Conservation (phyloP, 2,113 vertebrate species). For the Tonatia bakeri region DNA sequence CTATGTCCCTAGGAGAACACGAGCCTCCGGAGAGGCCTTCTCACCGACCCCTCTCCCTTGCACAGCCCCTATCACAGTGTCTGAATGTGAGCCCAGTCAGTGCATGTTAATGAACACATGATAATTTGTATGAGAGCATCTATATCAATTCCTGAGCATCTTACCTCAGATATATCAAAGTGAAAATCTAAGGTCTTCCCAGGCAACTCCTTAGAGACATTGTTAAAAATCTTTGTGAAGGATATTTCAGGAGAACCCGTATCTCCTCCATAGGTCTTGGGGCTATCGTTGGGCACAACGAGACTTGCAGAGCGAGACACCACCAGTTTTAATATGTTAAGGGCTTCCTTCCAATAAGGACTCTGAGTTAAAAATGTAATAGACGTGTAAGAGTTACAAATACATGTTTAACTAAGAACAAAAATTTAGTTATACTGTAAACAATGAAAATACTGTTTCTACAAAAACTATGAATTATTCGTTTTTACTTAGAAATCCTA, state of each 20-base stretch:
- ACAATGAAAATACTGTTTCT: not conserved
- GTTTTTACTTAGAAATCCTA: slow-evolving; percentile 15
- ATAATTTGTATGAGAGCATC: not conserved
- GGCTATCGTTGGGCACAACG: slow-evolving; percentile 95
- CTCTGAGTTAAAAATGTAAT: slow-evolving; percentile 82
- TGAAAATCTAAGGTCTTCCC: slow-evolving; percentile 99
- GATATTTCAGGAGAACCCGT: slow-evolving; percentile 94
- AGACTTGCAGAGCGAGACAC: slow-evolving; percentile 98
- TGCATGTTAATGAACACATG: not conserved
- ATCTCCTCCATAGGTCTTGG: slow-evolving; percentile 92
- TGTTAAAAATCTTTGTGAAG: slow-evolving; percentile 97
- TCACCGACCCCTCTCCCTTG: rapidly evolving
- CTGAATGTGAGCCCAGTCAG: not conserved
- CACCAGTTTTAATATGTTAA: slow-evolving; percentile 97
- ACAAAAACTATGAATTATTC: not conserved
- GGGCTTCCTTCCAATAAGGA: slow-evolving; percentile 97
- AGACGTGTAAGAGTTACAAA: not conserved
- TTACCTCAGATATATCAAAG: slow-evolving; percentile 99
- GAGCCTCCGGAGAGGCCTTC: not conserved
- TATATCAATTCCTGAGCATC: not conserved
- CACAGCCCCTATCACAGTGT: not conserved
- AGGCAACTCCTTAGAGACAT: slow-evolving; percentile 95
- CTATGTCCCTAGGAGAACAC: not conserved
- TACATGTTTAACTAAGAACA: not conserved
- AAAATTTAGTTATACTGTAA: not conserved